Conservation (phyloP, 2,797 vertebrate species). For the Ficedula albicollis region DNA sequence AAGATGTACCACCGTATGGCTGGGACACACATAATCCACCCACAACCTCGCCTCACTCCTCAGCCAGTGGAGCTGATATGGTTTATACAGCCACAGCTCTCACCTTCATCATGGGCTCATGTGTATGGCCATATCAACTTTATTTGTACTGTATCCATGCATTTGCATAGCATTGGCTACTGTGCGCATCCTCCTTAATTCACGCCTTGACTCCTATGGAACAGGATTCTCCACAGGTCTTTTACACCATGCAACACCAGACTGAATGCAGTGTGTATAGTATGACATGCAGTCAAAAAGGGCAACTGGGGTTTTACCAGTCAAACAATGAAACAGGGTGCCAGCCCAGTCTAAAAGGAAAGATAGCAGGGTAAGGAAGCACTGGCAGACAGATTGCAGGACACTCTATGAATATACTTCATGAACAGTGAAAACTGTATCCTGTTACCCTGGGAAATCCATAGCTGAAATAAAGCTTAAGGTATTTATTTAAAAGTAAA, state of each 20-base stretch:
- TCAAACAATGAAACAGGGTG: not conserved
- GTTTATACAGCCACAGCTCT: not conserved
- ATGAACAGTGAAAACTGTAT: not conserved
- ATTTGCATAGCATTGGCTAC: not conserved
- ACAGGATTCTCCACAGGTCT: not conserved
- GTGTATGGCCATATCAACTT: not conserved
- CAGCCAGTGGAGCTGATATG: not conserved
- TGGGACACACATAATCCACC: not conserved
- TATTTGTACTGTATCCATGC: not conserved
- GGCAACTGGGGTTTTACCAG: not conserved
- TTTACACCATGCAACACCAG: not conserved
- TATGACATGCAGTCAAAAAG: not conserved
- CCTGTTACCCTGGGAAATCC: not conserved
- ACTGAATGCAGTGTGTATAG: accelerated
- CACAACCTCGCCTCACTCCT: not conserved
- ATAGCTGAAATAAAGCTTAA: not conserved
- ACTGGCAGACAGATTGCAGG: not conserved
- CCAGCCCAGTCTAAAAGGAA: not conserved
- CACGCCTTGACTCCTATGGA: not conserved
- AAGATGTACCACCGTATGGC: not conserved
- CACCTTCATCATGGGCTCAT: accelerated
- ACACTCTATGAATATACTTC: not conserved
- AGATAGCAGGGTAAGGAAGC: not conserved
- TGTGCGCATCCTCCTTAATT: not conserved
- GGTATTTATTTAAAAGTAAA: not conserved